These are phyloP conservation scores for Corydoras maculifer DNA, from an alignment of 2,113 vertebrate genomes.

Conservation along the genomic window DNA sequence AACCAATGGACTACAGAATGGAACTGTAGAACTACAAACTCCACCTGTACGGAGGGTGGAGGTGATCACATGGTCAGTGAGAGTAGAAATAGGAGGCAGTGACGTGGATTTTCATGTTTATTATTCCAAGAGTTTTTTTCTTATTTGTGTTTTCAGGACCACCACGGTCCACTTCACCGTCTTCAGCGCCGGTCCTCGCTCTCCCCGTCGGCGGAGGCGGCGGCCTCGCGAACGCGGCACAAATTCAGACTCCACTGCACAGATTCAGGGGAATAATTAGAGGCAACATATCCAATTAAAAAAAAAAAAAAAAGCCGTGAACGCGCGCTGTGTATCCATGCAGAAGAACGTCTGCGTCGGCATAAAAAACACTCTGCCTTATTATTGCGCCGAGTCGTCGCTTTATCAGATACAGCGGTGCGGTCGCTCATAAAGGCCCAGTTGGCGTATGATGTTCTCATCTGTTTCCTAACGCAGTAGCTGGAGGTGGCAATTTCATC, in stretches of 20 bases:
- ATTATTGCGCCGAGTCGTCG: neutral
- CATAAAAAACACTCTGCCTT: conserved; percentile 3
- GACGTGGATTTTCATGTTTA: no score
- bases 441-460: neutral
- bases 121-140: no score
- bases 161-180: no score
- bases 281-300: conserved; percentile 13
- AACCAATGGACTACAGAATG: no score
- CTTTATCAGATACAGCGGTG: neutral
- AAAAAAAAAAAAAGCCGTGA: neutral
- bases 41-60: no score
- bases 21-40: no score
- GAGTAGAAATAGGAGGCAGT: no score
- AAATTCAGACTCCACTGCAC: neutral
- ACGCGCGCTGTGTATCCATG: conserved; percentile 7
- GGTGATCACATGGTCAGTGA: no score
- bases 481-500: conserved; percentile 10
- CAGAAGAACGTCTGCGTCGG: conserved; percentile 7
- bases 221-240: neutral
- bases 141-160: no score
- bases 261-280: neutral
- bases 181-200: no score
- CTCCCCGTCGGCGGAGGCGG: neutral
- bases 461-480: conserved; percentile 13
- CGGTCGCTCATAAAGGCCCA: neutral